These are phyloP conservation scores for Lasiommata megera DNA, from an alignment of 2,888 invertebrate genomes.

Conservation along the genomic window DNA sequence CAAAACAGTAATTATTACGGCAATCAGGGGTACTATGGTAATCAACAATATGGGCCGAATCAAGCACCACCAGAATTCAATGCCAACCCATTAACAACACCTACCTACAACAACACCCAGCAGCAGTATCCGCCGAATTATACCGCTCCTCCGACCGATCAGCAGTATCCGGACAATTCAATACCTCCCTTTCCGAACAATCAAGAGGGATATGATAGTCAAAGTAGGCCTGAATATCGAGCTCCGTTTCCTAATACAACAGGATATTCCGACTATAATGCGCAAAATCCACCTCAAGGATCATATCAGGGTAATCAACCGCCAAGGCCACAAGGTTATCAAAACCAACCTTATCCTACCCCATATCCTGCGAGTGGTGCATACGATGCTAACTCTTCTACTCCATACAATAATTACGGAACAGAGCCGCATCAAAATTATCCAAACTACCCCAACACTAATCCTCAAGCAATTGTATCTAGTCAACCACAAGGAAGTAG, in stretches of 20 bases:
- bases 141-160: conserved; percentile 50
- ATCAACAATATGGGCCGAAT: conserved; percentile 59
- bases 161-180: conserved; percentile 54
- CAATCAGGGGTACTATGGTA: conserved; percentile 66
- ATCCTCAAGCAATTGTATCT: conserved; percentile 39
- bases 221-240: conserved; percentile 57
- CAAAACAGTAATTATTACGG: conserved; percentile 66
- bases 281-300: conserved; percentile 44
- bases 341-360: conserved; percentile 56
- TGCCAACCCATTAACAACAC: conserved; percentile 47
- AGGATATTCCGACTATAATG: conserved; percentile 57
- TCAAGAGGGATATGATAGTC: conserved; percentile 57
- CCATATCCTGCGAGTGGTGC: conserved; percentile 46
- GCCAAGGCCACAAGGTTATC: conserved; percentile 45
- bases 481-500: conserved; percentile 33
- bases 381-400: conserved; percentile 48
- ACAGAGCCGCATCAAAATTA: conserved; percentile 51
- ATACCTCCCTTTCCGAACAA: conserved; percentile 57
- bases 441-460: conserved; percentile 54
- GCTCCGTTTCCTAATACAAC: conserved; percentile 46
- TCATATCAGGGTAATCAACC: conserved; percentile 46
- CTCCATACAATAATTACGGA: conserved; percentile 60
- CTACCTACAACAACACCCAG: conserved; percentile 54
- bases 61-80: conserved; percentile 58
- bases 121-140: conserved; percentile 62